Evolutionary conservation across 2,888 invertebrate genomes (phyloP).

Genomic region (Molanna angustata): DNA sequence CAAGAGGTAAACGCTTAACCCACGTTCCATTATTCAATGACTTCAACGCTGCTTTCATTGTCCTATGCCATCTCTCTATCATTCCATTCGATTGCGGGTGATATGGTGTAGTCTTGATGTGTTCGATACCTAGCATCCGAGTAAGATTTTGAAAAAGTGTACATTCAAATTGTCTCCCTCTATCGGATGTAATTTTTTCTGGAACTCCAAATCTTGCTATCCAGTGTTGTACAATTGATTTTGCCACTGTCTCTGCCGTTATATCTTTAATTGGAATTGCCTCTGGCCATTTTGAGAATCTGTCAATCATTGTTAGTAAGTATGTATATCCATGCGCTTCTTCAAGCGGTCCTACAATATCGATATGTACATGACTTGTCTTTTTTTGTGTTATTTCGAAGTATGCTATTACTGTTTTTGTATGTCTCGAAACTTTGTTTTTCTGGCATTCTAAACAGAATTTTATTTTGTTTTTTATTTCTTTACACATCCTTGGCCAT

Average conservation of each 20-base stretch:
- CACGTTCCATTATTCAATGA: constrained; percentile 27
- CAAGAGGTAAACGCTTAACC: constrained; percentile 34
- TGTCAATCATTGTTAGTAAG: constrained; percentile 36
- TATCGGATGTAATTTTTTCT: constrained; percentile 28
- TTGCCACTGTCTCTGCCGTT: constrained; percentile 1
- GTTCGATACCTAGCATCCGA: constrained; percentile 28
- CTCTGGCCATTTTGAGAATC: constrained; percentile 42
- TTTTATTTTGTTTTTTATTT: constrained; percentile 34
- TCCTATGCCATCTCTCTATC: constrained; percentile 33
- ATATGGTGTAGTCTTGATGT: constrained; percentile 30
- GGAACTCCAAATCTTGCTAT: constrained; percentile 34
- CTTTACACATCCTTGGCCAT: constrained; percentile 37
- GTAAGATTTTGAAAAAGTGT: constrained; percentile 25
- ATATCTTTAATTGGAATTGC: constrained; percentile 36
- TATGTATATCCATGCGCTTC: background rate
- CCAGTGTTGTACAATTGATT: constrained; percentile 30
- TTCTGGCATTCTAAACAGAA: constrained; percentile 36
- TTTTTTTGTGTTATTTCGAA: constrained; percentile 31
- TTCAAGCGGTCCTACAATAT: constrained; percentile 34
- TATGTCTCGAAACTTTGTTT: constrained; percentile 36
- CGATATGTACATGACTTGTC: constrained; percentile 36
- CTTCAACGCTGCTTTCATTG: constrained; percentile 32
- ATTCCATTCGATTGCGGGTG: constrained; percentile 32
- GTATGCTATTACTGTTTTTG: constrained; percentile 24
- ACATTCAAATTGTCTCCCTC: constrained; percentile 31